These are phyloP conservation scores for Catonia carolina DNA, from an alignment of 2,888 invertebrate species.

Conservation along the genomic window DNA sequence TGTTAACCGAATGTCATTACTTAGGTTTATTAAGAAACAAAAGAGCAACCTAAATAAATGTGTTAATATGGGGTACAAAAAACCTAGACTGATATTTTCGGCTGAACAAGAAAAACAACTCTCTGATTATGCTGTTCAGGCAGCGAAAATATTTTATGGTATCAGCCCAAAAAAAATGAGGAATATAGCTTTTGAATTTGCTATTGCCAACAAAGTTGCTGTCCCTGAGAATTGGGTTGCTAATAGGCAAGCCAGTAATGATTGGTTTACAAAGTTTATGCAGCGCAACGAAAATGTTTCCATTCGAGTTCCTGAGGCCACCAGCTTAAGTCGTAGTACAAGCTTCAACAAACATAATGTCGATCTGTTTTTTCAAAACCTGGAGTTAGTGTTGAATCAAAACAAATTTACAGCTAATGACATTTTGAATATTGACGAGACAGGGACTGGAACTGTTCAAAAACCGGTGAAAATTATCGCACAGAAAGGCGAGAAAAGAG, in stretches of 20 bases:
- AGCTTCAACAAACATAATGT: conserved; percentile 21
- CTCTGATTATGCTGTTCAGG: conserved; percentile 9
- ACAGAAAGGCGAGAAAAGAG: conserved; percentile 13
- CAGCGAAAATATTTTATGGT: conserved; percentile 15
- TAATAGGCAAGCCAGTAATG: conserved; percentile 6
- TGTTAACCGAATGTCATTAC: too few relatives aligned
- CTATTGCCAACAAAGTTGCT: conserved; percentile 15
- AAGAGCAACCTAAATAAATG: too few relatives aligned
- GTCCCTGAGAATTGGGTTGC: conserved; percentile 9
- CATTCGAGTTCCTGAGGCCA: conserved; percentile 19
- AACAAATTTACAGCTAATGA: conserved; percentile 18
- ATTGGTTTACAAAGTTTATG: conserved; percentile 16
- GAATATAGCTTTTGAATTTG: conserved; percentile 20
- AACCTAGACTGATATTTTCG: too few relatives aligned
- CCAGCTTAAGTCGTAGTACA: conserved; percentile 18
- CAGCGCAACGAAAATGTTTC: conserved; percentile 16
- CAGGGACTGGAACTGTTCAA: conserved; percentile 20
- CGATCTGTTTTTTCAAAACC: conserved; percentile 16
- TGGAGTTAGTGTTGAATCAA: conserved; percentile 2
- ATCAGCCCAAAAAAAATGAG: conserved; percentile 10
- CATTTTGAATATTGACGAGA: conserved; percentile 25
- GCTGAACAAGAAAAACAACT: too few relatives aligned
- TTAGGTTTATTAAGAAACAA: too few relatives aligned
- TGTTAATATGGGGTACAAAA: too few relatives aligned
- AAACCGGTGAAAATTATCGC: conserved; percentile 17